Percentiles rank a stretch among this genome's conserved stretches.
Evolutionary conservation across 2,113 vertebrate species (phyloP).

Genomic region (Hypanus sabinus): DNA sequence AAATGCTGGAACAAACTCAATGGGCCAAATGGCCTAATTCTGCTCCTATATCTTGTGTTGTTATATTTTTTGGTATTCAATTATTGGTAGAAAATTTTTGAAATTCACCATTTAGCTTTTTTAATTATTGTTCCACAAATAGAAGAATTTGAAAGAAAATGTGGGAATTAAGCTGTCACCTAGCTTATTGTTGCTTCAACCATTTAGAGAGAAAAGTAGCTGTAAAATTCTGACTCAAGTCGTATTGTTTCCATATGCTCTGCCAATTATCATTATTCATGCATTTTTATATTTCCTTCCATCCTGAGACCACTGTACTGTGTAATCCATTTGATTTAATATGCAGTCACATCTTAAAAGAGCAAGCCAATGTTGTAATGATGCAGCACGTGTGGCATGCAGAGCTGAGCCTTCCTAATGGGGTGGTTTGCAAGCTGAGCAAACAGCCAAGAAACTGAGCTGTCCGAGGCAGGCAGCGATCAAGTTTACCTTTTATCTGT

Average conservation of each 20-base stretch:
- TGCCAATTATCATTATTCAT: not conserved
- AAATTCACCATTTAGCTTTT: not conserved
- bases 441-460: not conserved
- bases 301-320: slow-evolving; percentile 13
- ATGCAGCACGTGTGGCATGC: not conserved
- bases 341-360: not conserved
- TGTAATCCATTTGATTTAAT: not conserved
- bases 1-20: too few species aligned
- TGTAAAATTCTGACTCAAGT: not conserved
- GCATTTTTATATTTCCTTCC: not conserved
- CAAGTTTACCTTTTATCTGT: not conserved
- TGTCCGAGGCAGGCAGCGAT: not conserved
- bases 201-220: not conserved
- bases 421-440: not conserved
- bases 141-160: not conserved
- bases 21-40: too few species aligned
- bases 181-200: not conserved
- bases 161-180: not conserved
- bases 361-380: not conserved
- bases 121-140: not conserved
- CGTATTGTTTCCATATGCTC: not conserved
- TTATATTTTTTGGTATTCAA: not conserved
- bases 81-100: not conserved
- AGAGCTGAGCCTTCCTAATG: not conserved
- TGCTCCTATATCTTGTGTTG: too few species aligned